Conservation (phyloP, 37 sponge, comb jelly and placozoan genomes). For the Geodia barretti region DNA sequence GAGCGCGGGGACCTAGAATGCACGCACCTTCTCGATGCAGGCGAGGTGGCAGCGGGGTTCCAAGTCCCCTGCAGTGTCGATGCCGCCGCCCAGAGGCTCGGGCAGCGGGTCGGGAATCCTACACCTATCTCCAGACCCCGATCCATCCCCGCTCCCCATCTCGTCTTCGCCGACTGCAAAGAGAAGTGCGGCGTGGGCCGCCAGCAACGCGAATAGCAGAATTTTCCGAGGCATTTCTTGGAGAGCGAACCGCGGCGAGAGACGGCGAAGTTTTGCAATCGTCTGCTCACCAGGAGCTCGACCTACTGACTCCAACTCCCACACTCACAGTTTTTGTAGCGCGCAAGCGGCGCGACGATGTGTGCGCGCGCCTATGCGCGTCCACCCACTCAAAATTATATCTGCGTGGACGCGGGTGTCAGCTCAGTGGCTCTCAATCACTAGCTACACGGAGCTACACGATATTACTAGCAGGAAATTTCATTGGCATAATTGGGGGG, state of each 20-base stretch:
- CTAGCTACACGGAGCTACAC: too few species aligned
- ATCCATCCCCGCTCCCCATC: neutral
- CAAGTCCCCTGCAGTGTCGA: neutral
- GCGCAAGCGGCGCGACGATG: neutral
- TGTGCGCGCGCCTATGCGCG: too few species aligned
- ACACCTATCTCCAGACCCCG: neutral
- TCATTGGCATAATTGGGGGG: too few species aligned
- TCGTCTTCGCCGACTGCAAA: neutral
- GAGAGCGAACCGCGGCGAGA: too few species aligned
- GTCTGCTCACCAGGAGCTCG: too few species aligned
- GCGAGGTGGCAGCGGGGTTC: constrained; percentile 28
- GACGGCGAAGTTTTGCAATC: too few species aligned
- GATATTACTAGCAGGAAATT: too few species aligned
- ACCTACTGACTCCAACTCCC: too few species aligned
- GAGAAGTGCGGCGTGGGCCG: too few species aligned
- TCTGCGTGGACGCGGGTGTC: neutral
- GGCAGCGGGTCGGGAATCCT: neutral
- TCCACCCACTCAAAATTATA: neutral
- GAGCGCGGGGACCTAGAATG: too few species aligned
- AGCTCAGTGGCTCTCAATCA: neutral
- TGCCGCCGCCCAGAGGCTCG: neutral
- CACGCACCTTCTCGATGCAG: constrained; percentile 18
- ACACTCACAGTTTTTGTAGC: neutral
- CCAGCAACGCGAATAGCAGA: too few species aligned
- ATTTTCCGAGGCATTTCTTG: too few species aligned